Base-by-base conservation (phyloP, 2,113 vertebrate genomes). In the Rhipidura dahli region DNA sequence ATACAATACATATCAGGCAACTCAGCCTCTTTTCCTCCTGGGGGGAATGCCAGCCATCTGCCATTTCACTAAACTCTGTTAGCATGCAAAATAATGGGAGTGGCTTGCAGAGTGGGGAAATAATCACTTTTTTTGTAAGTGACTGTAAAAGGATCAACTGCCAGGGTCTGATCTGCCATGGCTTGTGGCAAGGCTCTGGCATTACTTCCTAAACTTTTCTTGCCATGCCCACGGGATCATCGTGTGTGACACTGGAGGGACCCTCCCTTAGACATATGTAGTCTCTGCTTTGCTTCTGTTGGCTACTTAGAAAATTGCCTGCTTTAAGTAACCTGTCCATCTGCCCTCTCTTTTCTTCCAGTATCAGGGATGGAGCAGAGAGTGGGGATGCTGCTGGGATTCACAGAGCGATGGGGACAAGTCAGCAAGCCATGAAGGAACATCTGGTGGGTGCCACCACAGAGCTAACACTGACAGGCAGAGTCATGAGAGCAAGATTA, bases 161-260 rank as follows among this genome's bases (percentile, higher is more conserved):
- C 12, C 44, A 88, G 50, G 33, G 20, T 47, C 47, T 81, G 56
- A 92, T 77, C 44, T 89, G 72, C 51, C 15, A 17, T 33, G 24
- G 53, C 30, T 61, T 73, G 27, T 77, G 75, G 22, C 51, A 57
- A 51, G 44, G 40, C 31, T 73, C 27, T 87, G 47, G 10, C 27
- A 44, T 61, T 84, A 51, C 16, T 26, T 57, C 17, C 40, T 39
- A 33, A 63, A 71, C 22, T 89, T 83, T n/a, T 83, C 24, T 2
- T 68, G 68, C 68, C 10, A 4, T 66, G 75, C 35, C 31, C n/a
- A 31, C 1, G 1, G 42, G 13, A 80, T 9, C 0, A 0, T 26
- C 0, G 1, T 12, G 2, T 63, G 37, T 64, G 44, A 23, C 35
- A 22, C 31, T 47, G n/a, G 39, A 49, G 61, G 24, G 37, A 28